Evolutionary conservation across 2,113 vertebrate genomes (phyloP), one percentile per base, ranked within the genome.

Genomic region (Oncorhynchus keta): DNA sequence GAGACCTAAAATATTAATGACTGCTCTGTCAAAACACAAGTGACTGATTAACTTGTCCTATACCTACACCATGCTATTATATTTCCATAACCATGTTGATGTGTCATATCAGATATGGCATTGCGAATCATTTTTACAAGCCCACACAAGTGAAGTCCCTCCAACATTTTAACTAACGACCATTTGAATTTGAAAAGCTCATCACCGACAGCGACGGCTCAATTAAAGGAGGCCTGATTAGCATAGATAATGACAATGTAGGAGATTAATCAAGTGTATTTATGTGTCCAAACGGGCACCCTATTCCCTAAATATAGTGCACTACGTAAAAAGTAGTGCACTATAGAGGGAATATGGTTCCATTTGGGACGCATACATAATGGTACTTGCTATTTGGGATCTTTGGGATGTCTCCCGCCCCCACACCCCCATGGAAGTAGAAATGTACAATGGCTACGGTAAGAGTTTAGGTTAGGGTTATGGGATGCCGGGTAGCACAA

Each of bases 141-240:
- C 59, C 59, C 18, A 62, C n/a, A 55, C 51, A 55, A 55, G 51
- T 45, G 9, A 45, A 45, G 39, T 45, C 39, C 39, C 9, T 55
- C 7, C 18, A 62, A 62, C 59, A 62, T 62, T 62, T 55, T 62
- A 59, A 35, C 66, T 80, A 39, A 85, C 85, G 86, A 81, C 69
- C 83, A 86, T 84, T 70, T 79, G 81, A 79, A 75, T 75, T 49
- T 69, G 70, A 59, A 72, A 45, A 78, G 66, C 78, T 79, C 83
- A 86, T 81, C 75, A 62, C 59, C 78, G 74, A 81, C 76, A 73
- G 76, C 75, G 69, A 85, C 73, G 83, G 76, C 84, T 87, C 83
- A 82, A 87, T 87, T 87, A 87, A 78, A 78, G 78, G 45, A 68
- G 75, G 70, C 66, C 81, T 81, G 77, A 84, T 88, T 81, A 86